Evolutionary conservation across 2,888 invertebrate genomes (phyloP).

Genomic region (Tuberolachnus salignus): DNA sequence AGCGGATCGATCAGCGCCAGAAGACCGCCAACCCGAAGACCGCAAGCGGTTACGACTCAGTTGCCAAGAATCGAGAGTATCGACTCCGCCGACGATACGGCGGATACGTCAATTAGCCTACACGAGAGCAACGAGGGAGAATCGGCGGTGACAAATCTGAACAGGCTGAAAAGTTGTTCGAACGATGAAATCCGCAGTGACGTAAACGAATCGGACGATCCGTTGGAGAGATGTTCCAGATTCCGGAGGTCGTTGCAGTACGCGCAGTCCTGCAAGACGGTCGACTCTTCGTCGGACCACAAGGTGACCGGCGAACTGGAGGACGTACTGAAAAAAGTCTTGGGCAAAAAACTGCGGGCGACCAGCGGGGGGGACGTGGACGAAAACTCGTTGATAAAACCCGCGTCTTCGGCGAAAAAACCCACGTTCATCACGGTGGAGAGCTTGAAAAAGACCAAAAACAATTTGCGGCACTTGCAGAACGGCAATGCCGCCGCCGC

Average conservation of each 20-base stretch:
- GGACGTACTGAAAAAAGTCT: constrained; percentile 57
- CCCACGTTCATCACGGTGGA: constrained; percentile 68
- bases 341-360: constrained; percentile 38
- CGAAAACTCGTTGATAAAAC: constrained; percentile 1
- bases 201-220: constrained; percentile 58
- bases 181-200: constrained; percentile 59
- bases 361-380: background rate
- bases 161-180: constrained; percentile 62
- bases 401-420: constrained; percentile 37
- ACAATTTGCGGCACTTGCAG: constrained; percentile 66
- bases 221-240: constrained; percentile 71
- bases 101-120: constrained; percentile 5
- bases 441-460: constrained; percentile 68
- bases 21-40: constrained; percentile 65
- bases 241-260: constrained; percentile 72
- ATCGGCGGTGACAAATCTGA: background rate
- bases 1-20: constrained; percentile 64
- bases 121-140: background rate
- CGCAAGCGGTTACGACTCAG: background rate
- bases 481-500: too few species aligned
- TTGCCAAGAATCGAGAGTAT: constrained; percentile 9
- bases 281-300: background rate
- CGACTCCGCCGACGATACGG: background rate
- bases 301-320: constrained; percentile 54
- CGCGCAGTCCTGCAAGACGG: constrained; percentile 64